phyloP scores from a whole-genome alignment of 2,797 vertebrate genomes.

The Chrosomus eos region DNA sequence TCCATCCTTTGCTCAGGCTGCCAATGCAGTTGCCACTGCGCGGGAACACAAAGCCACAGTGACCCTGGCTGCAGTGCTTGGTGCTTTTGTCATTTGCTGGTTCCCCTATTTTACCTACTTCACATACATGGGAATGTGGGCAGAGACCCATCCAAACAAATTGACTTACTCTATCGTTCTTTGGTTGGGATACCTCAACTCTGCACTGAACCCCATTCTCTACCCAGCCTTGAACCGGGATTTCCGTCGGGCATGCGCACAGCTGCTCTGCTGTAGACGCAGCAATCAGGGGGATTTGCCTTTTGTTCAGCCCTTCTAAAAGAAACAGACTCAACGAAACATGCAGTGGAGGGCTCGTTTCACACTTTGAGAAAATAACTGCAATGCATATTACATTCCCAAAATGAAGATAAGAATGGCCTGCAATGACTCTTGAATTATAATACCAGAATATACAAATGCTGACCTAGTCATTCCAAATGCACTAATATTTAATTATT shows the following conservation, averaged over 20 bases:
- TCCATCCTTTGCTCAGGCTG: constrained; percentile 71
- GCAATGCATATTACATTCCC: background rate
- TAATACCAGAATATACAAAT: background rate
- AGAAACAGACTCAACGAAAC: constrained; percentile 35
- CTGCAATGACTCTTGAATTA: background rate
- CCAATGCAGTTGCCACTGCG: constrained; percentile 74
- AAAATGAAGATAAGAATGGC: background rate
- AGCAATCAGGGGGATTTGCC: constrained; percentile 46
- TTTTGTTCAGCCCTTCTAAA: constrained; percentile 12
- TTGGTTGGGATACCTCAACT: constrained; percentile 92
- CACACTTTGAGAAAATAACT: background rate
- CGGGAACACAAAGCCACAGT: constrained; percentile 93
- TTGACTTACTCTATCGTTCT: constrained; percentile 76
- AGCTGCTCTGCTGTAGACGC: constrained; percentile 71
- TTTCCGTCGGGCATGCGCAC: constrained; percentile 82
- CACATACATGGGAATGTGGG: constrained; percentile 80
- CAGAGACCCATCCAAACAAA: constrained; percentile 66
- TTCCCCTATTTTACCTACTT: constrained; percentile 93
- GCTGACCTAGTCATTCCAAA: background rate
- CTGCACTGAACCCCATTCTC: constrained; percentile 89
- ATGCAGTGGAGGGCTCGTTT: background rate
- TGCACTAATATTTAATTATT: background rate
- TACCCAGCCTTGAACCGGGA: constrained; percentile 91
- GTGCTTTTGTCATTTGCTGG: constrained; percentile 92
- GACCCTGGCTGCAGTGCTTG: constrained; percentile 88